Evolutionary conservation across 2,797 vertebrate species (phyloP).

Genomic region (Microcaecilia unicolor): DNA sequence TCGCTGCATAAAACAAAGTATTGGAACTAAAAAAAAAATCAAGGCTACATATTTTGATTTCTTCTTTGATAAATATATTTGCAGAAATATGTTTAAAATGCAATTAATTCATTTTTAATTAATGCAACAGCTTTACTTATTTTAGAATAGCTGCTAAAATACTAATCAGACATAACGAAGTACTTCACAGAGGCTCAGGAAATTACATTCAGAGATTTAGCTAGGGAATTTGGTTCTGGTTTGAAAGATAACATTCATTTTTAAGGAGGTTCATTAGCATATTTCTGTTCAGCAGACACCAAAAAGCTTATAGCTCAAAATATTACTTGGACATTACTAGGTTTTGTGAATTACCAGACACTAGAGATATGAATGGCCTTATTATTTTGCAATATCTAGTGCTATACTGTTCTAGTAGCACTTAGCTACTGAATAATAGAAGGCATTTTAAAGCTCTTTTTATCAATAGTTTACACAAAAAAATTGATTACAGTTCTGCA

Average conservation of each 20-base stretch:
- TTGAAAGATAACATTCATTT: conserved; percentile 48
- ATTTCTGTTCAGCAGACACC: conserved; percentile 36
- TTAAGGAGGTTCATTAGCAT: conserved; percentile 43
- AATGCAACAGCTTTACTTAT: conserved; percentile 22
- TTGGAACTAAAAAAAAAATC: no score
- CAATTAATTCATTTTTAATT: conserved; percentile 28
- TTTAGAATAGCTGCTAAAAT: conserved; percentile 33
- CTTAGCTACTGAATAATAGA: conserved; percentile 13
- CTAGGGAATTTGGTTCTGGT: conserved; percentile 47
- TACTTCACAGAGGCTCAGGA: conserved; percentile 26
- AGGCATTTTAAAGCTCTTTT: conserved; percentile 14
- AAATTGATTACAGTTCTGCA: conserved; percentile 15
- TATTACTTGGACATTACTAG: conserved; percentile 32
- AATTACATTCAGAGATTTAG: conserved; percentile 43
- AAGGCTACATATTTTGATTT: conserved; percentile 18
- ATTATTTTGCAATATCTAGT: conserved; percentile 14
- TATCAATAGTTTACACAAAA: conserved; percentile 1
- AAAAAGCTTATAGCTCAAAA: conserved; percentile 35
- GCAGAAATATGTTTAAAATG: conserved; percentile 26
- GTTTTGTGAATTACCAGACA: conserved; percentile 39
- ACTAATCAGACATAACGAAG: conserved; percentile 31
- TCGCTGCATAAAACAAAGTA: no score
- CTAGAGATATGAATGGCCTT: conserved; percentile 29
- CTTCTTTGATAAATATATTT: conserved; percentile 18
- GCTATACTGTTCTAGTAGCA: conserved; percentile 13